phyloP scores from a whole-genome alignment of 1,140 invertebrate species.

The Caenorhabditis tropicalis region DNA sequence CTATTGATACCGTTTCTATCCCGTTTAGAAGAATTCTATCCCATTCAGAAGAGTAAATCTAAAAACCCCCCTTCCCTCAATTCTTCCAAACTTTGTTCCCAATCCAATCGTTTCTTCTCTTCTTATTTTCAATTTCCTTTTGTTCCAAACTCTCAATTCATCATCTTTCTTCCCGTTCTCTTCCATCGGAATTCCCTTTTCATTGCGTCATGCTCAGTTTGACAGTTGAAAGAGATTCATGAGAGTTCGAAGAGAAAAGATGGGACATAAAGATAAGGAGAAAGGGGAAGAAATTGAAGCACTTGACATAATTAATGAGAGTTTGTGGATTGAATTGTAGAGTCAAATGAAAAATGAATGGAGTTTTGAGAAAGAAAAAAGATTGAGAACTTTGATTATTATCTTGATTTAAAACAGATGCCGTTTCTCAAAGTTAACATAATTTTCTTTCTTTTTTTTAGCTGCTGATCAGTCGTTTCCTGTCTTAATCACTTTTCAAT shows the following conservation, averaged over 20 bases:
- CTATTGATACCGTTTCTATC: too few species aligned
- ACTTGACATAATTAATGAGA: slow-evolving; percentile 33
- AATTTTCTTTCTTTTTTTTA: too few species aligned
- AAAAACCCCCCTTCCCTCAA: too few species aligned
- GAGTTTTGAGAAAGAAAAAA: background rate
- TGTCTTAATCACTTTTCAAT: too few species aligned
- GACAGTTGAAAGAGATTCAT: slow-evolving; percentile 5
- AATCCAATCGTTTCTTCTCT: background rate
- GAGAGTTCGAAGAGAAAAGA: background rate
- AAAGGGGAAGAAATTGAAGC: background rate
- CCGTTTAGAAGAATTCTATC: too few species aligned
- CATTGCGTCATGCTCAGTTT: slow-evolving; percentile 18
- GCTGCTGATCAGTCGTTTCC: too few species aligned
- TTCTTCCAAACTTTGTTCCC: too few species aligned
- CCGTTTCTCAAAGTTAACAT: too few species aligned
- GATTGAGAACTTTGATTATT: background rate
- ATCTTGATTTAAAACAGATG: too few species aligned
- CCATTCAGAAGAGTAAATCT: too few species aligned
- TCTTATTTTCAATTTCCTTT: background rate
- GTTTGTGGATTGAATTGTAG: background rate
- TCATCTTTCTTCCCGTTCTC: background rate
- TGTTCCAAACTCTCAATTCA: background rate
- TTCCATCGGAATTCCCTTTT: slow-evolving; percentile 18
- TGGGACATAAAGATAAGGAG: background rate
- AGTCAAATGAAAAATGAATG: slow-evolving; percentile 6